Evolutionary conservation across 1,140 invertebrate genomes (phyloP).

Genomic region (Drosophila insularis): DNA sequence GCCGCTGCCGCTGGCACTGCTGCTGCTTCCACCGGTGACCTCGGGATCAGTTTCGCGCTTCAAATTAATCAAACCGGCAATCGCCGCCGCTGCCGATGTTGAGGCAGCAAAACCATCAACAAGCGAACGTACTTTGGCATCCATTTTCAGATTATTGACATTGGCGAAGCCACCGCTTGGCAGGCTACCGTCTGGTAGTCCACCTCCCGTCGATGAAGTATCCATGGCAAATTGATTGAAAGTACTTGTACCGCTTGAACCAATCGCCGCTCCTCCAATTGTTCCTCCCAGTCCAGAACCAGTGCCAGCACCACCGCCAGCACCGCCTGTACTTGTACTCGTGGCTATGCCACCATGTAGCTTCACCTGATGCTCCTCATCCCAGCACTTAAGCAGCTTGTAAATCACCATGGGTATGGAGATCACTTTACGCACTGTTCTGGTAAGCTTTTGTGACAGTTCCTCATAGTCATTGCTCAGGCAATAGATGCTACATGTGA

Average conservation of each 20-base stretch:
- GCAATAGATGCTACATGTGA: slow-evolving; percentile 87
- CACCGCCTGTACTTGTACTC: slow-evolving; percentile 83
- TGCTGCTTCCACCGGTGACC: slow-evolving; percentile 7
- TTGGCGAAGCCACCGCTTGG: slow-evolving; percentile 46
- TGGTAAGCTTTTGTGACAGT: slow-evolving; percentile 88
- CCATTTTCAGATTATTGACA: slow-evolving; percentile 56
- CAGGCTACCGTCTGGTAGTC: slow-evolving; percentile 32
- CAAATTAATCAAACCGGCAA: slow-evolving; percentile 61
- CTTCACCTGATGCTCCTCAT: slow-evolving; percentile 84
- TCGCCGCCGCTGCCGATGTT: slow-evolving; percentile 65
- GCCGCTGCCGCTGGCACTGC: slow-evolving; percentile 3
- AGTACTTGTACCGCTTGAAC: slow-evolving; percentile 20
- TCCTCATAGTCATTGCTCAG: slow-evolving; percentile 84
- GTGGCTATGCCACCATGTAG: slow-evolving; percentile 79
- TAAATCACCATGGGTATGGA: slow-evolving; percentile 94
- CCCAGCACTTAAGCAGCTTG: slow-evolving; percentile 87
- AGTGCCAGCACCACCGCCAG: slow-evolving; percentile 78
- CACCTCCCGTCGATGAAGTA: slow-evolving; percentile 11
- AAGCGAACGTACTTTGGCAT: slow-evolving; percentile 57
- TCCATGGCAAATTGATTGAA: slow-evolving; percentile 63
- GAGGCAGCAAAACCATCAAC: slow-evolving; percentile 65
- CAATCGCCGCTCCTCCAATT: slow-evolving; percentile 12
- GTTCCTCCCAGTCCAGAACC: slow-evolving; percentile 28
- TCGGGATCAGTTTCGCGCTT: slow-evolving; percentile 69
- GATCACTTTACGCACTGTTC: slow-evolving; percentile 94